Evolutionary conservation across 2,113 vertebrate genomes (phyloP).

Genomic region (Phalacrocorax pelagicus): DNA sequence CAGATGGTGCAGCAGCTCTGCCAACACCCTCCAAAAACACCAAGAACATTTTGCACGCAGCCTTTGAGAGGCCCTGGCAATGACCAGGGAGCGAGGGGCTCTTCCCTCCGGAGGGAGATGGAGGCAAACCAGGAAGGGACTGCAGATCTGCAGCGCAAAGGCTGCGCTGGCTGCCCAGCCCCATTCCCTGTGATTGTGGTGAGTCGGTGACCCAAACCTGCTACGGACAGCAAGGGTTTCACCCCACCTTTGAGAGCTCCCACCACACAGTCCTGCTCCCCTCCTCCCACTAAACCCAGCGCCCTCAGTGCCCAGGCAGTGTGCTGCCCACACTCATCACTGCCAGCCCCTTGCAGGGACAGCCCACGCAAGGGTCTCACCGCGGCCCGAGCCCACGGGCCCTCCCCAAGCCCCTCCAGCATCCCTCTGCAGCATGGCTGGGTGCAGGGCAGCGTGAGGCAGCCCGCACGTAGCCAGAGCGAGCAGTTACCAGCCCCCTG

Average conservation of each 20-base stretch:
- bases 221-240: not conserved
- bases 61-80: slow-evolving; percentile 46
- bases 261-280: not conserved
- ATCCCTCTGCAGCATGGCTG: accelerated
- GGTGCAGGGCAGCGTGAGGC: accelerated
- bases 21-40: slow-evolving; percentile 1
- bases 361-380: accelerated
- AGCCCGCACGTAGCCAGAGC: accelerated
- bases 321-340: accelerated
- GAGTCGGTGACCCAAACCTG: accelerated
- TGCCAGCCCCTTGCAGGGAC: not conserved
- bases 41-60: slow-evolving; percentile 44
- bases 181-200: accelerated
- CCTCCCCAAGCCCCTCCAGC: accelerated
- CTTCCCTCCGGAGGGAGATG: not conserved
- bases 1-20: slow-evolving; percentile 52
- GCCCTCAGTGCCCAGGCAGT: accelerated
- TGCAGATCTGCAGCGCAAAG: not conserved
- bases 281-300: not conserved
- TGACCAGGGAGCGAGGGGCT: not conserved
- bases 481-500: accelerated
- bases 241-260: too few species aligned
- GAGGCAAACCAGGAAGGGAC: accelerated
- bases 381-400: not conserved
- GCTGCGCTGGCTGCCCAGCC: not conserved